Conservation (phyloP, 2,797 vertebrate species). For the Micrastur ruficollis region DNA sequence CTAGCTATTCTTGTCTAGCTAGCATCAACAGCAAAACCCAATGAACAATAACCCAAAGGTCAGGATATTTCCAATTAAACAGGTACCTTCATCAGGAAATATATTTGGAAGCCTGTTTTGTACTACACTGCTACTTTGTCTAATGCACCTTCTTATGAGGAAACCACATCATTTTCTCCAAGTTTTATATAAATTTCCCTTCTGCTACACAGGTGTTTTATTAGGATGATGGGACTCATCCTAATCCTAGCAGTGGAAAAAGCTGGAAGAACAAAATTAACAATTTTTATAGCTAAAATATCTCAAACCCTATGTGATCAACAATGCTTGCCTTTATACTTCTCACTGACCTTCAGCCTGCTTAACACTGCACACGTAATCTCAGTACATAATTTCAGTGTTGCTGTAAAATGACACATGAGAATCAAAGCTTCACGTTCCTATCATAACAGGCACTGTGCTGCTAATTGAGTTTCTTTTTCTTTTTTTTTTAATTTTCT, state of each 20-base stretch:
- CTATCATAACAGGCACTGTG: neutral
- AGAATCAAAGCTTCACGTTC: neutral
- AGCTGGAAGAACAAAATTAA: neutral
- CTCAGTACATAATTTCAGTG: neutral
- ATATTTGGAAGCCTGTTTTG: neutral
- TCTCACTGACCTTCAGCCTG: neutral
- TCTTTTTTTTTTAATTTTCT: neutral
- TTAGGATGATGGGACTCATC: neutral
- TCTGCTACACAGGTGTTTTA: neutral
- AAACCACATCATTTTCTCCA: neutral
- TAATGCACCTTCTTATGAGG: neutral
- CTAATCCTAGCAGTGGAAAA: neutral
- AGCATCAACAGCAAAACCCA: neutral
- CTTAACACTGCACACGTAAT: neutral
- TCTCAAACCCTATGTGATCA: neutral
- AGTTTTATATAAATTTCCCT: neutral
- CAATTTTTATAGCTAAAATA: neutral
- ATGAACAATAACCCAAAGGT: neutral
- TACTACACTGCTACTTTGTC: neutral
- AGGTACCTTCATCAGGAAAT: neutral
- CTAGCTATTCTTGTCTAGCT: neutral
- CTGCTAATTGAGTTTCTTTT: neutral
- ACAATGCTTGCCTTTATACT: neutral
- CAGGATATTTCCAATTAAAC: neutral
- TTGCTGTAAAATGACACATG: neutral